phyloP scores from a whole-genome alignment of 2,113 vertebrate genomes.

The Neotragus moschatus region DNA sequence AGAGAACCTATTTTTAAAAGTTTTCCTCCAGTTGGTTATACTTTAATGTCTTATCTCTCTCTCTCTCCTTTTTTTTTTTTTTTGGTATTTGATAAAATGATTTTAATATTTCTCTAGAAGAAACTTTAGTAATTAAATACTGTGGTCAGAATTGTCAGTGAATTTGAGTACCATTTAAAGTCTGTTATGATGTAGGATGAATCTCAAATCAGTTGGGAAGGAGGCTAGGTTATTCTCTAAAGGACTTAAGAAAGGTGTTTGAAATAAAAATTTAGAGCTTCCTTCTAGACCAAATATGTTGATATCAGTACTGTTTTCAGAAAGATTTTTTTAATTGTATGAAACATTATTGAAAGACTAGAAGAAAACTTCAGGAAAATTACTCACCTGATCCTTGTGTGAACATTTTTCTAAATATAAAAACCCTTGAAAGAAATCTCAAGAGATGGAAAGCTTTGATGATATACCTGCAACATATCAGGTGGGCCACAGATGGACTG shows the following conservation, averaged over 20 bases:
- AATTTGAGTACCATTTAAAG: neutral
- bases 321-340: neutral
- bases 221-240: neutral
- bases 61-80: neutral
- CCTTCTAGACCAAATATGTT: neutral
- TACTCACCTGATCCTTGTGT: neutral
- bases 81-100: neutral
- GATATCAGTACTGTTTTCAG: neutral
- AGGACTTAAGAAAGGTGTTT: neutral
- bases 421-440: slow-evolving; percentile 23
- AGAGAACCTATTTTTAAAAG: neutral
- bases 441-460: slow-evolving; percentile 15
- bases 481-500: neutral
- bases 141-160: neutral
- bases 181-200: neutral
- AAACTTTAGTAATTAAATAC: neutral
- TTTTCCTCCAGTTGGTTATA: neutral
- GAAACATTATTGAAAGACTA: slow-evolving; percentile 2
- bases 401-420: neutral
- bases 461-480: neutral
- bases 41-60: neutral
- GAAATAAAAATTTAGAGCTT: slow-evolving; percentile 7
- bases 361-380: neutral
- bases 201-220: neutral
- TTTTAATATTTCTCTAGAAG: neutral